Evolutionary conservation across 2,797 vertebrate genomes (phyloP).

Genomic region (Dryobates pubescens): DNA sequence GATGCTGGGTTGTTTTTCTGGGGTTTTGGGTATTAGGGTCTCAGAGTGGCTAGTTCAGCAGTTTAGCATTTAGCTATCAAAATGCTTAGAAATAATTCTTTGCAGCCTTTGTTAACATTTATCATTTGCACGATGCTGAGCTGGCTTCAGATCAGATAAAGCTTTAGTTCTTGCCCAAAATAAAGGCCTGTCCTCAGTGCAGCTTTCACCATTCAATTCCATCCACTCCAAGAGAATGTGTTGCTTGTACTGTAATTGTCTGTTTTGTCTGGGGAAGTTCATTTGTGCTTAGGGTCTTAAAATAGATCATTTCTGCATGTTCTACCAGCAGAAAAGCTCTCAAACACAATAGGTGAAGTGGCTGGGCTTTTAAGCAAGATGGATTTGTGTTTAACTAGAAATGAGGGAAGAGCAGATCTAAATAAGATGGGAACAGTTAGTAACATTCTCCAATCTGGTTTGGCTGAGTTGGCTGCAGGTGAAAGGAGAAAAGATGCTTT

Average conservation of each 20-base stretch:
- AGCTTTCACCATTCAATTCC: not conserved
- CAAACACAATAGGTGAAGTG: not conserved
- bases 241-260: not conserved
- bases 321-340: not conserved
- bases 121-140: not conserved
- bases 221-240: not conserved
- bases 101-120: not conserved
- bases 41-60: not conserved
- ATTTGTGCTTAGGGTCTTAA: not conserved
- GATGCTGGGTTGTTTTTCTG: not conserved
- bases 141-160: conserved; percentile 3
- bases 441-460: not conserved
- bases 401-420: not conserved
- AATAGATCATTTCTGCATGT: not conserved
- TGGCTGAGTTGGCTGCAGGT: not conserved
- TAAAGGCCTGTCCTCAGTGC: not conserved
- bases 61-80: conserved; percentile 9
- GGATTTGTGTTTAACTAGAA: not conserved
- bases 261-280: not conserved
- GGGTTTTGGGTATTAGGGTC: not conserved
- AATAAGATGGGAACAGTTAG: not conserved
- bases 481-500: not conserved
- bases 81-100: not conserved
- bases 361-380: not conserved
- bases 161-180: not conserved